Conservation (phyloP, 2,113 vertebrate species). For the Perca schrenkii region DNA sequence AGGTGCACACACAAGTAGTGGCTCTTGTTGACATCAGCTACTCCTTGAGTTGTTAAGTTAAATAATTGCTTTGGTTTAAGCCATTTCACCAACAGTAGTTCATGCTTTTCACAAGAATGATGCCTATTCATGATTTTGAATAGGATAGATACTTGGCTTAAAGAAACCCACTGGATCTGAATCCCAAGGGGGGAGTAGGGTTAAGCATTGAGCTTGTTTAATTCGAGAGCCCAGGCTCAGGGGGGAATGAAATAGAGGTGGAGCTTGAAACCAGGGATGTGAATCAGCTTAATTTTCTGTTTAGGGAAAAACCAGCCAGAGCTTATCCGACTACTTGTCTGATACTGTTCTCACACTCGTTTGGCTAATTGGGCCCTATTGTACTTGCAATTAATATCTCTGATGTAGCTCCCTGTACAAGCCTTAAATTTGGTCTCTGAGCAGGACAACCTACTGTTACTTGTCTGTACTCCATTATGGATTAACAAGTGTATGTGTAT, state of each 20-base stretch:
- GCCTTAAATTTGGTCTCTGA: constrained; percentile 13
- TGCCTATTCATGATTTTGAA: not conserved
- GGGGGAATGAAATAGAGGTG: constrained; percentile 12
- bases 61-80: not conserved
- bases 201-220: constrained; percentile 20
- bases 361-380: constrained; percentile 50
- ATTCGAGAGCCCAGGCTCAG: constrained; percentile 23
- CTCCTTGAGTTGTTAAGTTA: not conserved
- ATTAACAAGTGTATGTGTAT: constrained; percentile 1
- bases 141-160: not conserved
- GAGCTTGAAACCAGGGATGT: constrained; percentile 8
- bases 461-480: not conserved
- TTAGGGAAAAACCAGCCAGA: constrained; percentile 4
- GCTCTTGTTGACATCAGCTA: not conserved
- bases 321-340: constrained; percentile 22
- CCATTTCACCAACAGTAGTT: not conserved
- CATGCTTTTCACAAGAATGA: not conserved
- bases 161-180: constrained; percentile 6
- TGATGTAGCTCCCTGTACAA: constrained; percentile 1
- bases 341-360: constrained; percentile 31
- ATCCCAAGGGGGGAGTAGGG: not conserved
- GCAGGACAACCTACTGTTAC: not conserved
- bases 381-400: constrained; percentile 53
- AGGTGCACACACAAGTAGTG: too few species aligned
- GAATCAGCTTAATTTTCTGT: constrained; percentile 40